These are phyloP conservation scores for Hippocampus mohnikei DNA, from an alignment of 2,113 vertebrate species.

Conservation along the genomic window DNA sequence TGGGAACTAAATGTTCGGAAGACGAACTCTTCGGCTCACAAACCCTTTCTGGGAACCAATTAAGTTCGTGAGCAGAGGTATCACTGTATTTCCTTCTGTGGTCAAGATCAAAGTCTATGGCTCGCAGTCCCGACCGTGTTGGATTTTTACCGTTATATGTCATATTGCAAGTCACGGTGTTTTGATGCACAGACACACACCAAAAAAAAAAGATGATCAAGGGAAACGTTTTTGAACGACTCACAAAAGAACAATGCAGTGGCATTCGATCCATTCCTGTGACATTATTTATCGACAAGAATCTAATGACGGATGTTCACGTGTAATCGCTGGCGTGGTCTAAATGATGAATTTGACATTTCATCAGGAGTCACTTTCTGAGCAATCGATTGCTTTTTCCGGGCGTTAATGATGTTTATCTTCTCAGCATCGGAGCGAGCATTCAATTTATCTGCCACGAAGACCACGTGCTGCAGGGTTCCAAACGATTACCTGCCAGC, in stretches of 20 bases:
- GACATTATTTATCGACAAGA: neutral
- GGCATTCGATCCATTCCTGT: neutral
- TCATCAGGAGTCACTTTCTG: conserved; percentile 31
- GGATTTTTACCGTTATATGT: neutral
- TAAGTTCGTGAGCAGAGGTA: too few species aligned
- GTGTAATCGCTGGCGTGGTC: conserved; percentile 9
- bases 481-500: conserved; percentile 95
- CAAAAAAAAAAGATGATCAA: neutral
- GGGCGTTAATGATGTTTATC: conserved; percentile 42
- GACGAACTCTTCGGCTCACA: too few species aligned
- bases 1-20: too few species aligned
- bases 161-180: neutral
- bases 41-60: too few species aligned
- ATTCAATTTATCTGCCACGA: conserved; percentile 93
- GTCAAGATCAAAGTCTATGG: neutral
- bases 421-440: conserved; percentile 82
- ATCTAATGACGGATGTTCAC: conserved; percentile 12
- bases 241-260: neutral
- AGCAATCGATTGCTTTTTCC: conserved; percentile 42
- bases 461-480: conserved; percentile 94
- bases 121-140: neutral
- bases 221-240: neutral
- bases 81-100: neutral
- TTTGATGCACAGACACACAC: neutral
- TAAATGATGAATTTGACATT: conserved; percentile 32